Base-by-base conservation (phyloP, 2,113 vertebrate genomes). In the Paracyprichromis sp. region DNA sequence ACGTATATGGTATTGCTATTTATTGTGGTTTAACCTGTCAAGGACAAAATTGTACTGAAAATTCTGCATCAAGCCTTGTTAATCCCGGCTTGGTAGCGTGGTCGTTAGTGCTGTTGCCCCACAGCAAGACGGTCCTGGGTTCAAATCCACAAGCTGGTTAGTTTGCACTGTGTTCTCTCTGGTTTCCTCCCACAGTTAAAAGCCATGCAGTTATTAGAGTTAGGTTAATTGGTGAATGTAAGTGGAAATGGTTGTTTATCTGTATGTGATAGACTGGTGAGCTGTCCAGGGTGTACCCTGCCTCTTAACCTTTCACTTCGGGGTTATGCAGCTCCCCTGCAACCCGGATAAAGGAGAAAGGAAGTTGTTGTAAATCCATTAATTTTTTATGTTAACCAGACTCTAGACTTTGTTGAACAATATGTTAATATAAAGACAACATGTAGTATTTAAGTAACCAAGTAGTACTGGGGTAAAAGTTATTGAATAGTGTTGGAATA, bases 231-330 rank as follows among this genome's bases (percentile, higher is more conserved):
- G 54, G 54, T 57, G 12, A 57, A 57, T 26, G 7, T 2, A 57
- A 57, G 24, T 5, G 54, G 54, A 57, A 57, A 57, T 1, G 1
- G 54, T 57, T 57, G 54, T 26, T 57, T 57, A 59, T 59, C 24
- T 59, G 24, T 59, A 16, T 59, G 24, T 59, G 3, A 59, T 16
- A 59, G 56, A 59, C 26, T 29, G 24, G 24, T 57, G 13, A 59
- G 26, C 56, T 59, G 24, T 59, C 8, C 24, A 29, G 24, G 56
- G 13, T 59, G 24, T 16, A 16, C 56, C 3, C 8, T 59, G 24
- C 56, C 8, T 59, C 56, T 16, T 59, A 59, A 0, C 56, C 26
- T 59, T 59, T 29, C 56, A 59, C 26, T 24, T 0, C 0, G 8
- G 56, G 56, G 24, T 59, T 59, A 9, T 29, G 56, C 21, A 57